Evolutionary conservation across 1,140 invertebrate species (phyloP).

Genomic region (Apolygus lucorum): DNA sequence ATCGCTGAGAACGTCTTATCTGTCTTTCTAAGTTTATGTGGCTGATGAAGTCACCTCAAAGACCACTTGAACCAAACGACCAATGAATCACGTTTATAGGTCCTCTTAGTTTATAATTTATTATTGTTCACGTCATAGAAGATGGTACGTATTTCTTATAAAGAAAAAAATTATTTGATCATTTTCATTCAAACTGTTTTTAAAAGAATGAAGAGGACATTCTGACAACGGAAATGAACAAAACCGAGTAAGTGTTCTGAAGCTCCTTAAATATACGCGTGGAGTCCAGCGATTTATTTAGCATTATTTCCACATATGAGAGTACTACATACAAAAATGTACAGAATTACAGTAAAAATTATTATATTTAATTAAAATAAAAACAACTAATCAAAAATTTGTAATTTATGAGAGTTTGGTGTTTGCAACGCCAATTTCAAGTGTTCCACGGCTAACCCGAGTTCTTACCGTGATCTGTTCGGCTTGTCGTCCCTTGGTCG

Average conservation of each 20-base stretch:
- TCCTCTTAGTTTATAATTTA: not conserved
- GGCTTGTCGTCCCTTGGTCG: not conserved
- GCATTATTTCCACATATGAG: not conserved
- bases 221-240: not conserved
- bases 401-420: not conserved
- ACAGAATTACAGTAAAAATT: not conserved
- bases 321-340: not conserved
- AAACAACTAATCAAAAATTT: not conserved
- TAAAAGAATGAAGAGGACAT: not conserved
- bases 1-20: too few relatives aligned
- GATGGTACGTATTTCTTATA: not conserved
- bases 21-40: too few relatives aligned
- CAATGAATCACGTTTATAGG: not conserved
- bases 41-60: not conserved
- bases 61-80: not conserved
- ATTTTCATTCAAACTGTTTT: not conserved
- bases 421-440: not conserved
- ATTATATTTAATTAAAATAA: not conserved
- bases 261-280: not conserved
- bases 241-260: not conserved
- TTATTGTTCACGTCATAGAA: not conserved
- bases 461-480: conserved; percentile 6
- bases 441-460: not conserved
- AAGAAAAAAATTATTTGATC: not conserved
- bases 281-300: not conserved